phyloP scores from a whole-genome alignment of 2,797 vertebrate species.

The Crax fasciolata region DNA sequence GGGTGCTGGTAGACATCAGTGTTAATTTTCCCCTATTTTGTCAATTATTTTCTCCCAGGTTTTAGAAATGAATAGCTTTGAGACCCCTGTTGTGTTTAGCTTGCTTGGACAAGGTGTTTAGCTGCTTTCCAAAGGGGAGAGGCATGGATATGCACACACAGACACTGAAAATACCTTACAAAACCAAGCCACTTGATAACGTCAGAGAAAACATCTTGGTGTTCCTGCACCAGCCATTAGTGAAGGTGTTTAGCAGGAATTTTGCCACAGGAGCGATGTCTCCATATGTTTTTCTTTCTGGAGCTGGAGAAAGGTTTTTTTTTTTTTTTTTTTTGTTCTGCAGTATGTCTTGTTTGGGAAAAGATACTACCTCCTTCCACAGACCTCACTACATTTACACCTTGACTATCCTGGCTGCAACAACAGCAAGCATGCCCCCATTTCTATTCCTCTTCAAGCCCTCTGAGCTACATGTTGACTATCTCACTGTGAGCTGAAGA shows the following conservation, averaged over 20 bases:
- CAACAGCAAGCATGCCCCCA: neutral
- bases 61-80: neutral
- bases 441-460: conserved; percentile 41
- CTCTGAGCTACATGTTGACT: neutral
- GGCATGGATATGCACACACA: neutral
- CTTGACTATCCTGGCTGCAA: neutral
- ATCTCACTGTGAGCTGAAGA: neutral
- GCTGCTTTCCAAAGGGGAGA: neutral
- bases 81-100: neutral
- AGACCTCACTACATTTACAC: neutral
- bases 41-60: neutral
- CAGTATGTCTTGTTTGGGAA: neutral
- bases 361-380: neutral
- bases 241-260: neutral
- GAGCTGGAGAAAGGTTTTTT: neutral
- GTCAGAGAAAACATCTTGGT: neutral
- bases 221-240: neutral
- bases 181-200: neutral
- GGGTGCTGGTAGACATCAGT: neutral
- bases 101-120: neutral
- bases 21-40: neutral
- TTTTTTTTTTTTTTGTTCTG: neutral
- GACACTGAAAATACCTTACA: neutral
- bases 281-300: neutral
- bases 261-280: neutral